These are phyloP conservation scores for Leistus spinibarbis DNA, from an alignment of 2,888 invertebrate species.

Conservation along the genomic window DNA sequence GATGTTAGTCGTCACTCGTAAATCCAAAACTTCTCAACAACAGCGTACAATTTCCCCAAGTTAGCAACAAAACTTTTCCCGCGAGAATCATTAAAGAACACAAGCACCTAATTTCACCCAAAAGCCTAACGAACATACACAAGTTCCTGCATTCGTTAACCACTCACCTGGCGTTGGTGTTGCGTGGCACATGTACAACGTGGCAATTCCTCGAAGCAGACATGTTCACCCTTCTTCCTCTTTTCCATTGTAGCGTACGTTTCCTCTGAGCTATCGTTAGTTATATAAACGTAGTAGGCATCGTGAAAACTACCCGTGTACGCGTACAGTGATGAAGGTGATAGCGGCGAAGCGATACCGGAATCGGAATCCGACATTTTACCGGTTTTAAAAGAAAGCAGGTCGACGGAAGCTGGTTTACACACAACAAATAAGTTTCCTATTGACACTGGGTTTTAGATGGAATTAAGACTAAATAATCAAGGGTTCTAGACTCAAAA, in stretches of 20 bases:
- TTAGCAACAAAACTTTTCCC: not conserved
- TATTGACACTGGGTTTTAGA: too few species aligned
- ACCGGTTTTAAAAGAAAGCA: constrained; percentile 46
- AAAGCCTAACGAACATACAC: not conserved
- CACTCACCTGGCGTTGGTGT: not conserved
- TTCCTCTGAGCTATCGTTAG: not conserved
- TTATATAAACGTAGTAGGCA: constrained; percentile 10
- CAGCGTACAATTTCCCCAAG: not conserved
- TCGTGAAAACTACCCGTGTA: constrained; percentile 47
- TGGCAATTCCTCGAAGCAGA: constrained; percentile 48
- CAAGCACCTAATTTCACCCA: not conserved
- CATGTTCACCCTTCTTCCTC: not conserved
- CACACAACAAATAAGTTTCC: too few species aligned
- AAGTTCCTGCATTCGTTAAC: not conserved
- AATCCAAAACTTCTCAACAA: not conserved
- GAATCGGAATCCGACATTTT: constrained; percentile 57
- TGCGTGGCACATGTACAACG: constrained; percentile 50
- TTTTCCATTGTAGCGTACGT: not conserved
- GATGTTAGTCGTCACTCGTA: too few species aligned
- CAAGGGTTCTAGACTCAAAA: too few species aligned
- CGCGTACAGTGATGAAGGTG: constrained; percentile 53
- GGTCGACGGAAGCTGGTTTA: not conserved
- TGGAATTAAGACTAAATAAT: too few species aligned
- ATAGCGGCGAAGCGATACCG: constrained; percentile 56
- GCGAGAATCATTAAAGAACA: not conserved